Conservation (phyloP, 2,113 vertebrate genomes). For the Merops nubicus region DNA sequence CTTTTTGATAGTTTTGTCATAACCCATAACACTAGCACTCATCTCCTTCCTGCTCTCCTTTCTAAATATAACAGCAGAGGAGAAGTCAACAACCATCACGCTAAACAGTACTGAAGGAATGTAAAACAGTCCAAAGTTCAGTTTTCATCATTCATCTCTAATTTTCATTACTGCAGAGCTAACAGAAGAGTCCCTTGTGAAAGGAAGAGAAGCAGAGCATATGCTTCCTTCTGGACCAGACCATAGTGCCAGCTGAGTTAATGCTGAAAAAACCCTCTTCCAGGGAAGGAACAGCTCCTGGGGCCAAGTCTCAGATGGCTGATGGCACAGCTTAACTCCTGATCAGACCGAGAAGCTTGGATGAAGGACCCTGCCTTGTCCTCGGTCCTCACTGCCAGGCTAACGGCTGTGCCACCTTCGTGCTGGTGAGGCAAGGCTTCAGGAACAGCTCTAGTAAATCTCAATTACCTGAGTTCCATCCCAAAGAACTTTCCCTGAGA, state of each 20-base stretch:
- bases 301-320: neutral
- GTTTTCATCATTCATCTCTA: constrained; percentile 17
- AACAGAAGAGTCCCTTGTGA: neutral
- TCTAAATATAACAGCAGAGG: neutral
- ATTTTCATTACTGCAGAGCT: neutral
- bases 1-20: constrained; percentile 28
- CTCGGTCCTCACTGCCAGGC: neutral
- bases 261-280: neutral
- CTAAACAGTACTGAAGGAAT: constrained; percentile 23
- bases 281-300: neutral
- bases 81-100: constrained; percentile 22
- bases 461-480: neutral
- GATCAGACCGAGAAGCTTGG: neutral
- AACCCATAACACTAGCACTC: neutral
- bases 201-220: neutral
- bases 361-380: neutral
- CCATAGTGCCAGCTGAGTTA: neutral
- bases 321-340: neutral
- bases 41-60: constrained; percentile 11
- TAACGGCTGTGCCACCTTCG: fast-evolving
- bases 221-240: neutral
- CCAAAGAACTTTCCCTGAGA: neutral
- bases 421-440: neutral
- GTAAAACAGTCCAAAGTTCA: constrained; percentile 21
- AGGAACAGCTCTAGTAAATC: neutral